Conservation (phyloP, 2,888 invertebrate species). For the Hirtodrosophila alboralis region DNA sequence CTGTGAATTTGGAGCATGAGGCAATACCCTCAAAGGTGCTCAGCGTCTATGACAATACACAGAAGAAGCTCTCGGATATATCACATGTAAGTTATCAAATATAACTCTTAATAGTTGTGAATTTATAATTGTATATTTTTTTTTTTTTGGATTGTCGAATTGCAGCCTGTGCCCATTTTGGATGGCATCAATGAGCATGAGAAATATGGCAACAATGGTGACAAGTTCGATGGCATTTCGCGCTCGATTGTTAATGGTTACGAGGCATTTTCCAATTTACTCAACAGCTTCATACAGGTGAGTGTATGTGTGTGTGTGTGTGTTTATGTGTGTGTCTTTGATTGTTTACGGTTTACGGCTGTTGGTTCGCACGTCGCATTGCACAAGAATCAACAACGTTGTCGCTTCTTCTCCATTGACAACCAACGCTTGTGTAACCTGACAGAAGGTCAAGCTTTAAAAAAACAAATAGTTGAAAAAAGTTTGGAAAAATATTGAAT, state of each 20-base stretch:
- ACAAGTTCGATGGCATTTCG: constrained; percentile 87
- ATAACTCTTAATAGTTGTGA: no score
- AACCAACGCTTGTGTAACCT: constrained; percentile 22
- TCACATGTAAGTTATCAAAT: constrained; percentile 75
- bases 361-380: constrained; percentile 42
- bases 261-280: constrained; percentile 87
- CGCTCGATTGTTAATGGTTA: constrained; percentile 88
- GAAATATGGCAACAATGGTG: constrained; percentile 91
- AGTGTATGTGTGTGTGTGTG: constrained; percentile 83
- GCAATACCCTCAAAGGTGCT: constrained; percentile 81
- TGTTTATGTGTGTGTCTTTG: constrained; percentile 5
- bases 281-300: constrained; percentile 88
- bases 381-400: constrained; percentile 26
- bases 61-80: constrained; percentile 76
- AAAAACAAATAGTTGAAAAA: not conserved
- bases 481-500: no score
- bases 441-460: constrained; percentile 22
- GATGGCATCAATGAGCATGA: constrained; percentile 91
- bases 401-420: not conserved
- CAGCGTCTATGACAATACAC: constrained; percentile 80
- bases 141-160: constrained; percentile 9
- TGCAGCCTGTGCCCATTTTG: constrained; percentile 88
- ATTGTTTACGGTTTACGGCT: constrained; percentile 22
- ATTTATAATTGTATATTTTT: constrained; percentile 1
- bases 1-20: constrained; percentile 82